Evolutionary conservation across 2,113 vertebrate species (phyloP).

Genomic region (Calonectris borealis): DNA sequence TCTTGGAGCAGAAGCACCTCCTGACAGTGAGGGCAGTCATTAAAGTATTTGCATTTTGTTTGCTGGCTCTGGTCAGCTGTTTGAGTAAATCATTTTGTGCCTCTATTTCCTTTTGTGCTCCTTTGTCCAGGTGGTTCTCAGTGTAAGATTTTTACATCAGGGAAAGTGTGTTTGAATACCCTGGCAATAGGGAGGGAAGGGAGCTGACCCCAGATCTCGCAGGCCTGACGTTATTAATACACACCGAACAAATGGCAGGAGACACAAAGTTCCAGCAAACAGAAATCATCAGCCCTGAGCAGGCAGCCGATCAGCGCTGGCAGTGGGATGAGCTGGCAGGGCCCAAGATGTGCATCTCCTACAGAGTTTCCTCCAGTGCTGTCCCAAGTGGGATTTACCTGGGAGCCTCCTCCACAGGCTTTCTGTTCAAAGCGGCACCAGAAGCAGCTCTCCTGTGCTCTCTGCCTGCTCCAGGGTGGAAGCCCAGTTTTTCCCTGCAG

Average conservation of each 20-base stretch:
- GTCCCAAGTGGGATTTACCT: neutral
- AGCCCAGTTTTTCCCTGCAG: neutral
- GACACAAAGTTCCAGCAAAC: neutral
- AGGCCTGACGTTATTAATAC: neutral
- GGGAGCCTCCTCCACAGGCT: accelerated
- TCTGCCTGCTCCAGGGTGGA: neutral
- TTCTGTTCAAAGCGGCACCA: neutral
- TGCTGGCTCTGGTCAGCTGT: neutral
- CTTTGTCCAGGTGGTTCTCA: neutral
- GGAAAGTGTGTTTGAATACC: neutral
- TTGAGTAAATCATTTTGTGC: neutral
- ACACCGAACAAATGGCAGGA: neutral
- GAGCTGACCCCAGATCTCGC: neutral
- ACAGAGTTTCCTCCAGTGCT: neutral
- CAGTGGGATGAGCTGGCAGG: neutral
- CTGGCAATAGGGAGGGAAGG: neutral
- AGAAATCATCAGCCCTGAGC: neutral
- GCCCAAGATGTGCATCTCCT: neutral
- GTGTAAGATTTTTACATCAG: neutral
- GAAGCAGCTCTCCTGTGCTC: neutral
- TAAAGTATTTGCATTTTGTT: neutral
- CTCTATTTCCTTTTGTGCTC: accelerated
- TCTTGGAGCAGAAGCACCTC: neutral
- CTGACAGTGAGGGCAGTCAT: neutral
- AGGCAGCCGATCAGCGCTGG: neutral